These are phyloP conservation scores for Hypotaenidia philippensis DNA, from an alignment of 2,797 vertebrate genomes.

Conservation along the genomic window DNA sequence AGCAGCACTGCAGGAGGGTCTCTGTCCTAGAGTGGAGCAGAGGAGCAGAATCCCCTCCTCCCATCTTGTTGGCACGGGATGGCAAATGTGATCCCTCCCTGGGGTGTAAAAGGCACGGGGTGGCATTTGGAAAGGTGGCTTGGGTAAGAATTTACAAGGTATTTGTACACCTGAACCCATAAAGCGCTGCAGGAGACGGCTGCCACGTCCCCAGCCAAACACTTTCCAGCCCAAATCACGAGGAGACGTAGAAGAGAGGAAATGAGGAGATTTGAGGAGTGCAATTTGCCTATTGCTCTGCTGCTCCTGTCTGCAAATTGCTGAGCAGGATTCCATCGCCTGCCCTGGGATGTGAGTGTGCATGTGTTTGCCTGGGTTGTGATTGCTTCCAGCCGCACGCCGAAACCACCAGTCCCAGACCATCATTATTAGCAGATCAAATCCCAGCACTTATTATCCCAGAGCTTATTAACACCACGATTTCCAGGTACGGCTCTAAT, in stretches of 20 bases:
- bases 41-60: too few relatives aligned
- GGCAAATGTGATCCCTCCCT: background rate
- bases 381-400: background rate
- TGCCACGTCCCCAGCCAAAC: background rate
- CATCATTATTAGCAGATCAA: slow-evolving; percentile 2
- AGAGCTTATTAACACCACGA: slow-evolving; percentile 26
- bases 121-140: background rate
- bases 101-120: too few relatives aligned
- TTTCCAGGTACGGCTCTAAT: slow-evolving; percentile 12
- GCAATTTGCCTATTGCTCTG: slow-evolving; percentile 1
- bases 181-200: background rate
- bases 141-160: background rate
- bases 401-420: background rate
- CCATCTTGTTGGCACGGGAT: too few relatives aligned
- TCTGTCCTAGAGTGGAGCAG: too few relatives aligned
- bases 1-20: too few relatives aligned
- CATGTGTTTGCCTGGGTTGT: background rate
- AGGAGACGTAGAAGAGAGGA: slow-evolving; percentile 9
- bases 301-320: background rate
- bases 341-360: background rate
- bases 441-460: background rate
- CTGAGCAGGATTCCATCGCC: background rate
- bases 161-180: background rate
- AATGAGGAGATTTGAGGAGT: background rate
- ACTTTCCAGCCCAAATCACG: background rate